phyloP scores from a whole-genome alignment of 2,113 vertebrate species.

The Chlamydotis undulata region DNA sequence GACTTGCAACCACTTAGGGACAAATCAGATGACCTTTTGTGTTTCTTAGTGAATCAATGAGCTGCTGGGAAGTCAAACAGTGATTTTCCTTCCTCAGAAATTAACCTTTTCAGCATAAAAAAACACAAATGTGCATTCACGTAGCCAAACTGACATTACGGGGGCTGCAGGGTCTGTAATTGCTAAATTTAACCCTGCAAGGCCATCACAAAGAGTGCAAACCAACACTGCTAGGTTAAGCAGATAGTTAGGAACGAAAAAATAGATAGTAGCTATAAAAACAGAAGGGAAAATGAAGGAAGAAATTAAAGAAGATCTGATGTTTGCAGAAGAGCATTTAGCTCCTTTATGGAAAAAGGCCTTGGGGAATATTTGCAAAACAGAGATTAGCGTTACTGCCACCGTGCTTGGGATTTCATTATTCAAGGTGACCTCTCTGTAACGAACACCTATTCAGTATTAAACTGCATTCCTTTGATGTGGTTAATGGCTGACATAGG shows the following conservation, averaged over 20 bases:
- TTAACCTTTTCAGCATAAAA: not conserved
- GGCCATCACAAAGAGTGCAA: not conserved
- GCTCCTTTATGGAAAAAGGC: not conserved
- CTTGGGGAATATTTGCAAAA: constrained; percentile 39
- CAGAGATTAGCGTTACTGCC: constrained; percentile 13
- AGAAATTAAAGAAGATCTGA: constrained; percentile 12
- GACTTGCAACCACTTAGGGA: not conserved
- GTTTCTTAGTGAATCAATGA: not conserved
- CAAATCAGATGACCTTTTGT: not conserved
- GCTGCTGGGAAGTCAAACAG: not conserved
- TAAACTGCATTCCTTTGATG: constrained; percentile 5
- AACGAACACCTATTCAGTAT: not conserved
- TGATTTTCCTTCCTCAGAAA: not conserved
- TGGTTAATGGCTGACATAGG: not conserved
- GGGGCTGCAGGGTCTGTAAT: not conserved
- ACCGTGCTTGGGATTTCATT: not conserved
- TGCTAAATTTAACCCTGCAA: constrained; percentile 10
- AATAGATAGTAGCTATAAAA: not conserved
- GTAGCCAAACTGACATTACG: not conserved
- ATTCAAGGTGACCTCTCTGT: not conserved
- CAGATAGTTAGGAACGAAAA: not conserved
- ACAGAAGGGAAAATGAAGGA: not conserved
- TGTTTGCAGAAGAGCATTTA: not conserved
- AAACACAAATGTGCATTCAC: not conserved
- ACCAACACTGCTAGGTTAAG: not conserved